Conservation (phyloP, 2,113 vertebrate species). For the Trogon melanurus region DNA sequence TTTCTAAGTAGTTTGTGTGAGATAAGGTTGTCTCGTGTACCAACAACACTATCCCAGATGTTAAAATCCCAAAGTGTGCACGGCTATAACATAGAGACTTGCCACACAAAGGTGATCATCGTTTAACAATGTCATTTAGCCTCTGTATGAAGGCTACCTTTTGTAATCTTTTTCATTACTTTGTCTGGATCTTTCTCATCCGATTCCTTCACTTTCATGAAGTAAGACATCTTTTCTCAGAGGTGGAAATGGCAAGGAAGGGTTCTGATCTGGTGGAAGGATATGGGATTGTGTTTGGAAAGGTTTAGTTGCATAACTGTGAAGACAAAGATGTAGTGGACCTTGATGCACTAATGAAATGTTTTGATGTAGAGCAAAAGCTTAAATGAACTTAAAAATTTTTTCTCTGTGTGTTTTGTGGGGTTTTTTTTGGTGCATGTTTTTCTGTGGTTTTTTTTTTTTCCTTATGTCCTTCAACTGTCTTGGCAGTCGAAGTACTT, state of each 20-base stretch:
- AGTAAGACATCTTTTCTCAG: background rate
- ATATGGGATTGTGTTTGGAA: background rate
- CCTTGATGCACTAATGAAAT: background rate
- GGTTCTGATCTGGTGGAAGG: background rate
- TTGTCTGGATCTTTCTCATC: background rate
- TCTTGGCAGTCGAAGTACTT: background rate
- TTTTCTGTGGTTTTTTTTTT: background rate
- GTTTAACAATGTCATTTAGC: background rate
- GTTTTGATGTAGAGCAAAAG: background rate
- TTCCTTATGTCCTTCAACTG: background rate
- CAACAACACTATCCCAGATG: background rate
- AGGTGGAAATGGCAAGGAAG: background rate
- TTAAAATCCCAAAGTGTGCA: background rate
- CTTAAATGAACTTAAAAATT: background rate
- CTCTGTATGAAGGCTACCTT: background rate
- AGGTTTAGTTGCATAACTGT: background rate
- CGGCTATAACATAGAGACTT: background rate
- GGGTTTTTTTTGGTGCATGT: too few relatives aligned
- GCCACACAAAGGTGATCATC: background rate
- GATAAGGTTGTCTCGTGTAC: background rate
- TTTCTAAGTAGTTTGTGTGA: background rate
- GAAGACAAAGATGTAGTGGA: background rate
- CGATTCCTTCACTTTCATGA: background rate
- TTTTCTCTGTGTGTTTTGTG: background rate
- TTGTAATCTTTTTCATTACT: background rate